Conservation (phyloP, 1,140 invertebrate species). For the Palaemon carinicauda region DNA sequence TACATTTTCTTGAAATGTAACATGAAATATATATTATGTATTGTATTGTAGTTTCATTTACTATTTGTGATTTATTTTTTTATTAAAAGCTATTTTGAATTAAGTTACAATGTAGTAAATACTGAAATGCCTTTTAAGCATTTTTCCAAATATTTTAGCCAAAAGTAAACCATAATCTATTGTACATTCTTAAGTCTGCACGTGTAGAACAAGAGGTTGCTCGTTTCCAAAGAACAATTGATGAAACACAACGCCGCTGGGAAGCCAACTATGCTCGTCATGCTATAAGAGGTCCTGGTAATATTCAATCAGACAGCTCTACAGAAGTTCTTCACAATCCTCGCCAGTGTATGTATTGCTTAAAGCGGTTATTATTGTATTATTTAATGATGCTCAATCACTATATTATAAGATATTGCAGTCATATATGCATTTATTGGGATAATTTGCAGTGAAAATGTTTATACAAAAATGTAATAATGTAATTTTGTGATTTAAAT, state of each 20-base stretch:
- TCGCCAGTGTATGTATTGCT: background rate
- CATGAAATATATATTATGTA: no score
- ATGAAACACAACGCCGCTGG: constrained; percentile 45
- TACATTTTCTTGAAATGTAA: no score
- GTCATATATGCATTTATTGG: no score
- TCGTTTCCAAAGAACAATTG: constrained; percentile 24
- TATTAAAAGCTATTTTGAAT: no score
- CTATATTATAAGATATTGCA: background rate
- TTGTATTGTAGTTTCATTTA: background rate
- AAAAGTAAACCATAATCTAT: background rate
- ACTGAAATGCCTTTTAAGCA: no score
- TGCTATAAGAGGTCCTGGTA: background rate
- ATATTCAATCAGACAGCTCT: constrained; percentile 22
- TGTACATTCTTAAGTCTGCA: background rate
- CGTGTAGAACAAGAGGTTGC: constrained; percentile 44
- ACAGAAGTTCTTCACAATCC: constrained; percentile 36
- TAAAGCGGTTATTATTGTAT: background rate
- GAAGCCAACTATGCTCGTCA: constrained; percentile 34
- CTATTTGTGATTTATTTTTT: no score
- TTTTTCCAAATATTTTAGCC: no score
- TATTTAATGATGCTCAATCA: background rate
- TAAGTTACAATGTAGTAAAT: no score
- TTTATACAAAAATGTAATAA: background rate
- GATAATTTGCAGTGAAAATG: background rate
- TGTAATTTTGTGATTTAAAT: background rate